A percentile compares a stretch with the other conserved stretches of the same genome.
These are phyloP conservation scores for Strigops habroptila DNA, from an alignment of 2,113 vertebrate species.

Conservation along the genomic window DNA sequence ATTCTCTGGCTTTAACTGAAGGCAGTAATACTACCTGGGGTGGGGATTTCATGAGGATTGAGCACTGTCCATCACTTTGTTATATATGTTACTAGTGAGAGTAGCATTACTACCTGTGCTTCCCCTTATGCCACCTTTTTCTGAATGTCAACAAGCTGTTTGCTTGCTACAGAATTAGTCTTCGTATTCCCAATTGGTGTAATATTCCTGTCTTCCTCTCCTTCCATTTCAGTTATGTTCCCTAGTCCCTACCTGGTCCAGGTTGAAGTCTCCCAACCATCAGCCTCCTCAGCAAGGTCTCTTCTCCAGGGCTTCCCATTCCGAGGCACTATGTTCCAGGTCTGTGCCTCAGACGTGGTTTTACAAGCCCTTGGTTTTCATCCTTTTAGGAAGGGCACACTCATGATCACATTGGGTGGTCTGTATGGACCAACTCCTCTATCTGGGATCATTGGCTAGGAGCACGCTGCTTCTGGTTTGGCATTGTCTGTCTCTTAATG, in stretches of 20 bases:
- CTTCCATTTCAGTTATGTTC: neutral
- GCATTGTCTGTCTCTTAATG: neutral
- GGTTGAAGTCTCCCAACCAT: neutral
- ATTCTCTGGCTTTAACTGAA: neutral
- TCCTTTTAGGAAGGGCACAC: neutral
- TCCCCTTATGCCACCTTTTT: neutral
- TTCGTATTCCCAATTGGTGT: neutral
- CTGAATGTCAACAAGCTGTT: neutral
- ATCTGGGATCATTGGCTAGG: neutral
- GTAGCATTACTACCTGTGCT: neutral
- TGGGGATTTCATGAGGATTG: neutral
- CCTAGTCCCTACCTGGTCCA: neutral
- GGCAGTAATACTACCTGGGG: neutral
- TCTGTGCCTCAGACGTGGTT: neutral
- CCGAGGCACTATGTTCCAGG: neutral
- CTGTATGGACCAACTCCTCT: neutral
- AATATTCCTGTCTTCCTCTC: neutral
- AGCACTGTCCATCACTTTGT: neutral
- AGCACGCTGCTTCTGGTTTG: neutral
- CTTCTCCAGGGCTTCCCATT: neutral
- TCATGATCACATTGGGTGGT: neutral
- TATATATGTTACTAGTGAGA: neutral
- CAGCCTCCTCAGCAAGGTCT: neutral
- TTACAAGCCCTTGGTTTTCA: neutral
- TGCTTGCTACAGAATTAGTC: neutral